These are phyloP conservation scores for Odobenus rosmarus DNA, from an alignment of 2,113 vertebrate species.

Conservation along the genomic window DNA sequence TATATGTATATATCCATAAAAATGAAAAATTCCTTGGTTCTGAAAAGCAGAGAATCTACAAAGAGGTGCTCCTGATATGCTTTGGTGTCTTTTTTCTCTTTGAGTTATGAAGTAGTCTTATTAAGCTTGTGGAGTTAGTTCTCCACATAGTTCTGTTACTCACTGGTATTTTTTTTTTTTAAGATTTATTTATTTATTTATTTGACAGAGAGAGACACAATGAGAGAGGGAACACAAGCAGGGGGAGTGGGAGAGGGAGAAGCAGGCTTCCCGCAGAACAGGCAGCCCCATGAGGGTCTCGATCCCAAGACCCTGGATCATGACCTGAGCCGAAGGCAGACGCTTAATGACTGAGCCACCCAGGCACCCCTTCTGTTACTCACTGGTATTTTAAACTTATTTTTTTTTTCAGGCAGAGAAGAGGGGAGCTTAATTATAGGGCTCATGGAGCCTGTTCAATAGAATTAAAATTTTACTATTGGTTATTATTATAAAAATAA, in stretches of 20 bases:
- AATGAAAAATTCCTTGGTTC: background rate
- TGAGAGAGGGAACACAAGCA: too few relatives aligned
- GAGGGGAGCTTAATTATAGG: constrained; percentile 62
- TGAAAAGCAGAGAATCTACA: background rate
- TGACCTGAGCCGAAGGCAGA: too few relatives aligned
- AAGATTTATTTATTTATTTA: too few relatives aligned
- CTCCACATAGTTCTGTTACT: background rate
- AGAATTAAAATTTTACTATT: constrained; percentile 60
- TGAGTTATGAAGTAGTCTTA: constrained; percentile 47
- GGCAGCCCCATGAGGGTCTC: too few relatives aligned
- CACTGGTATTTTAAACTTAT: background rate
- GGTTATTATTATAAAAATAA: constrained; percentile 59
- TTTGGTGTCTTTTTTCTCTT: background rate
- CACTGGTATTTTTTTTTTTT: background rate
- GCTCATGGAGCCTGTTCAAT: constrained; percentile 55
- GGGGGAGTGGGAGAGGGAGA: too few relatives aligned
- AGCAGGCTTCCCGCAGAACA: too few relatives aligned
- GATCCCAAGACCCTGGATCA: too few relatives aligned
- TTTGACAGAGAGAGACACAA: too few relatives aligned
- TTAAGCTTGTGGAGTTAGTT: constrained; percentile 43
- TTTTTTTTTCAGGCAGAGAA: constrained; percentile 61
- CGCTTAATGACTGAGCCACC: too few relatives aligned
- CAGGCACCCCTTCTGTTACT: background rate
- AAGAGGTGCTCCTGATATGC: background rate
- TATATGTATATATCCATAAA: background rate